A percentile compares a stretch with the other conserved stretches of the same genome.
These are phyloP conservation scores for Bufo bufo DNA, from an alignment of 2,113 vertebrate genomes.

Conservation along the genomic window DNA sequence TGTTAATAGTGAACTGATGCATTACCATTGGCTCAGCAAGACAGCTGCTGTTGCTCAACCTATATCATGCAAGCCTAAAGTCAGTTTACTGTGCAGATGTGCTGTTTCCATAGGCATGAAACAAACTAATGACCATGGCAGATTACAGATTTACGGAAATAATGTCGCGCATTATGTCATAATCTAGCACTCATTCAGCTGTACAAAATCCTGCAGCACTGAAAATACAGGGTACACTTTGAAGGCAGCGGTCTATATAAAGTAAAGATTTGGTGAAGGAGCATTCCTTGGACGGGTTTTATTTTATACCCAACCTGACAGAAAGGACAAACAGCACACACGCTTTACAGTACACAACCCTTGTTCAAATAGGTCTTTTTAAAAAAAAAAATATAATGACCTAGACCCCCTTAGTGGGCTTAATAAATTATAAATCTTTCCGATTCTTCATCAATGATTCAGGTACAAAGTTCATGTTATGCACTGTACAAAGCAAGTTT, in stretches of 20 bases:
- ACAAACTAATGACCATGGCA: not conserved
- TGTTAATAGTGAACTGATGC: not conserved
- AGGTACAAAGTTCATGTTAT: not conserved
- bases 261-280: not conserved
- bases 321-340: conserved; percentile 18
- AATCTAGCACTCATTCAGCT: not conserved
- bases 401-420: not conserved
- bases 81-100: not conserved
- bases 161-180: not conserved
- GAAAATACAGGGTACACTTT: not conserved
- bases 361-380: not conserved
- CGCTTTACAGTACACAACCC: conserved; percentile 8
- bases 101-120: not conserved
- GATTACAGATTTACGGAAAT: not conserved
- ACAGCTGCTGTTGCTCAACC: not conserved
- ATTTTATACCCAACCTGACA: not conserved
- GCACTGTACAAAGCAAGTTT: conserved; percentile 1
- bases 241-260: not conserved
- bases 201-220: conserved; percentile 4
- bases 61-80: conserved; percentile 11
- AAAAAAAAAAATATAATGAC: not conserved
- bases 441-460: not conserved
- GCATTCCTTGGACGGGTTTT: not conserved
- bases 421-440: conserved; percentile 1
- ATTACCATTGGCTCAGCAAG: not conserved